Conservation (phyloP, 2,888 invertebrate species). For the Thereva nobilitata region DNA sequence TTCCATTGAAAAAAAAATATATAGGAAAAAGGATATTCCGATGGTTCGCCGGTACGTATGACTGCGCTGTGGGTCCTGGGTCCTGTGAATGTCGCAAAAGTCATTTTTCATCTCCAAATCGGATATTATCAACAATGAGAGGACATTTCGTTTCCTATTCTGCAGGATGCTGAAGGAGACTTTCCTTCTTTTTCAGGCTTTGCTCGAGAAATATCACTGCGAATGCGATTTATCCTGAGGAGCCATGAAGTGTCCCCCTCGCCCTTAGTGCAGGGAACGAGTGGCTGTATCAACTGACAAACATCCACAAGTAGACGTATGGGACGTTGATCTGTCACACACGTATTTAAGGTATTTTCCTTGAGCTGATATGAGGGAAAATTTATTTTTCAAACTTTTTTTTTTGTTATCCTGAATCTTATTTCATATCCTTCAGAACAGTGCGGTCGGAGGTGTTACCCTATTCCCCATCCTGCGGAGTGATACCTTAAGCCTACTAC, state of each 20-base stretch:
- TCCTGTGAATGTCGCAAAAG: conserved; percentile 26
- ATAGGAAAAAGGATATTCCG: conserved; percentile 23
- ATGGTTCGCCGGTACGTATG: not conserved
- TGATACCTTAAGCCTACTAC: conserved; percentile 16
- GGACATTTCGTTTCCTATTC: conserved; percentile 32
- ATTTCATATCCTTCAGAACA: not conserved
- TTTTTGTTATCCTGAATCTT: not conserved
- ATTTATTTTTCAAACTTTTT: conserved; percentile 16
- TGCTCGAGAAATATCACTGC: conserved; percentile 10
- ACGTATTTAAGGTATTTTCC: conserved; percentile 33
- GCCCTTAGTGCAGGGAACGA: not conserved
- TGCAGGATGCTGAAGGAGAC: conserved; percentile 3
- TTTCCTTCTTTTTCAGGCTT: conserved; percentile 15
- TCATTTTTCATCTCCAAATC: conserved; percentile 39
- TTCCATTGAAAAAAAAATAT: conserved; percentile 10
- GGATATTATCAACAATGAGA: conserved; percentile 38
- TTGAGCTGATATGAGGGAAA: conserved; percentile 18
- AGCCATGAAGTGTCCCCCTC: not conserved
- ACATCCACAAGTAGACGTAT: conserved; percentile 19
- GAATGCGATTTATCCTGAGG: conserved; percentile 27
- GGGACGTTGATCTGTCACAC: conserved; percentile 35
- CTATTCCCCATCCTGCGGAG: not conserved
- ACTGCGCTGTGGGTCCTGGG: not conserved
- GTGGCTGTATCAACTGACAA: conserved; percentile 19
- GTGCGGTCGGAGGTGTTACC: not conserved